Base-by-base conservation (phyloP, 2,113 vertebrate genomes). In the Aptenodytes patagonicus region DNA sequence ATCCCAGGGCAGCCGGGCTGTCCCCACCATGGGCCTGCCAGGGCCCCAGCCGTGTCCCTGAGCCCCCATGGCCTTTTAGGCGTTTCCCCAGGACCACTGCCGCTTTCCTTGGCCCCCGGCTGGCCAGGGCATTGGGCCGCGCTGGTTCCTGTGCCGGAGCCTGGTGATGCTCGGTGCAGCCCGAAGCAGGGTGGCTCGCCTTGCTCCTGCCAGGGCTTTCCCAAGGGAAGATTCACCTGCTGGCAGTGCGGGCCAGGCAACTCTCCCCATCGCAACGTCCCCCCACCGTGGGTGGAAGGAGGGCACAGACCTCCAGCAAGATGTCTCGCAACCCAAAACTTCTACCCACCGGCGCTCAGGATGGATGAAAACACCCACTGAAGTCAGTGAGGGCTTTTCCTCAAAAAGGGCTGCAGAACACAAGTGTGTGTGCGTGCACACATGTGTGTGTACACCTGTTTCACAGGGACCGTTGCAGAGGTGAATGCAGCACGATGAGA, bases 41-140 rank as follows among this genome's bases (percentile, higher is more conserved):
- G 46, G 19, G 17, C 3, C 36, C 34, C 58, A 68, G 46, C 46
- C 24, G 0, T 32, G 40, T 40, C 55, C n/a, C 36, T 0, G 0
- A 40, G 40, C 38, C 61, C 34, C 55, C 3, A 2, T 28, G 68
- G 40, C 46, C 57, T 31, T 51, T 2, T 8, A 1, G 11, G 52
- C 40, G 17, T 57, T 76, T 17, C 28, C 20, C 16, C 38, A 24
- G 80, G 32, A 15, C 11, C 57, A 0, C 31, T 34, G 57, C 64
- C 1, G 6, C 12, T 52, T 47, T 26, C 68, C 69, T 40, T 2
- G 7, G 52, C 44, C 13, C 32, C 21, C 3, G 8, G 40, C 25
- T 17, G 16, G 29, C 24, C 2, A 2, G 31, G 29, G 19, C 15
- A 1, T 10, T 22, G 19, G 16, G 61, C 34, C 9, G 6, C 3